phyloP scores from a whole-genome alignment of 2,113 vertebrate species.

The Phylloscopus trochiloides region DNA sequence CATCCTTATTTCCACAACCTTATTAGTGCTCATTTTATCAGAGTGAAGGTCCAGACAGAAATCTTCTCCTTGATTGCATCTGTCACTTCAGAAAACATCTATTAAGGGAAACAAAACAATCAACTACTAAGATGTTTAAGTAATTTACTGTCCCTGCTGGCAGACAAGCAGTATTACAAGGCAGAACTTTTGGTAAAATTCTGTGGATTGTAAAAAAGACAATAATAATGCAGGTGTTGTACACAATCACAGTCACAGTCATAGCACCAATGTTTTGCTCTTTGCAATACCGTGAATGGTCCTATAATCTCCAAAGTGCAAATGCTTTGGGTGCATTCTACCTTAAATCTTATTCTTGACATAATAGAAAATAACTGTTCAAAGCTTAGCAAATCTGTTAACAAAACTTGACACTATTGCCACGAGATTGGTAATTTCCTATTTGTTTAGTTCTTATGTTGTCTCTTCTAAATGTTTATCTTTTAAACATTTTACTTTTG shows the following conservation, averaged over 20 bases:
- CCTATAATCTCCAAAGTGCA: background rate
- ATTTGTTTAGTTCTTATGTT: background rate
- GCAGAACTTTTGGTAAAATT: background rate
- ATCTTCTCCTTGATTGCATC: background rate
- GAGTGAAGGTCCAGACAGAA: background rate
- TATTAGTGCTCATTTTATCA: background rate
- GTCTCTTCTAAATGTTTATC: background rate
- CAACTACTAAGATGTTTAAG: background rate
- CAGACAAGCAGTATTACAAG: background rate
- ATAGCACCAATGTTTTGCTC: background rate
- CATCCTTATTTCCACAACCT: background rate
- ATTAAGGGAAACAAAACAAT: background rate
- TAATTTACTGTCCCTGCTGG: background rate
- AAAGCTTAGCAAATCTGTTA: background rate
- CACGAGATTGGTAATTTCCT: background rate
- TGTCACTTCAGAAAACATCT: background rate
- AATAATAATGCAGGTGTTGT: background rate
- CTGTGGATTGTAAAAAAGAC: background rate
- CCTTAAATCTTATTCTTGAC: background rate
- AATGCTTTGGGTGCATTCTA: background rate
- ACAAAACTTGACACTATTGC: background rate
- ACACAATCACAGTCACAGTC: background rate
- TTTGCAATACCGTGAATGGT: background rate
- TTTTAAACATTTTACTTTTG: background rate
- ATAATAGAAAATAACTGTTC: background rate